A percentile compares a stretch with the other conserved stretches of the same genome.
phyloP scores from a whole-genome alignment of 2,113 vertebrate genomes.

The Heterotilapia buettikoferi region DNA sequence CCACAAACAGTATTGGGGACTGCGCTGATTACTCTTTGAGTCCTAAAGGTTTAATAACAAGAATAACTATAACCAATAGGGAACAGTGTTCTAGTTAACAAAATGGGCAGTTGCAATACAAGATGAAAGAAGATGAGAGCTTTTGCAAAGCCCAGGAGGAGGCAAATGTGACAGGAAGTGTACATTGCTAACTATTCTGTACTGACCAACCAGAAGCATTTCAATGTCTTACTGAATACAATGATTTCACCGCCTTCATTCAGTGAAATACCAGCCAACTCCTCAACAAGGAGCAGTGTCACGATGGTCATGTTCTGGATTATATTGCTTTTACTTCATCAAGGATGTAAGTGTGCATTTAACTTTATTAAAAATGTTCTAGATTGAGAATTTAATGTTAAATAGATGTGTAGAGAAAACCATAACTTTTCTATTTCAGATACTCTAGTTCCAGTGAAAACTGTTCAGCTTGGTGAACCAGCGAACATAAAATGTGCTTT shows the following conservation, averaged over 20 bases:
- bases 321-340: background rate
- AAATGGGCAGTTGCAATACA: background rate
- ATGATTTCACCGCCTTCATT: background rate
- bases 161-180: background rate
- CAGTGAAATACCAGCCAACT: background rate
- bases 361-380: accelerated
- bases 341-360: background rate
- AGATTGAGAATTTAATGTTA: background rate
- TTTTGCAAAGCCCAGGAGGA: background rate
- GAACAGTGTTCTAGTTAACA: background rate
- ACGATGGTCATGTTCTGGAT: background rate
- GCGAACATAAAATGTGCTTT: background rate
- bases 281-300: background rate
- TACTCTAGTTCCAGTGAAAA: background rate
- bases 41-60: background rate
- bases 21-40: background rate
- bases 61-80: background rate
- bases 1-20: too few relatives aligned
- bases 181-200: background rate
- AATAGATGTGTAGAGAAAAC: accelerated
- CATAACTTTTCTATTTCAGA: accelerated
- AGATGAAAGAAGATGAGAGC: background rate
- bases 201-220: background rate
- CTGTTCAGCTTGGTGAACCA: background rate
- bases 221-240: accelerated